Evolutionary conservation across 2,113 vertebrate species (phyloP).

Genomic region (Lampris incognitus): DNA sequence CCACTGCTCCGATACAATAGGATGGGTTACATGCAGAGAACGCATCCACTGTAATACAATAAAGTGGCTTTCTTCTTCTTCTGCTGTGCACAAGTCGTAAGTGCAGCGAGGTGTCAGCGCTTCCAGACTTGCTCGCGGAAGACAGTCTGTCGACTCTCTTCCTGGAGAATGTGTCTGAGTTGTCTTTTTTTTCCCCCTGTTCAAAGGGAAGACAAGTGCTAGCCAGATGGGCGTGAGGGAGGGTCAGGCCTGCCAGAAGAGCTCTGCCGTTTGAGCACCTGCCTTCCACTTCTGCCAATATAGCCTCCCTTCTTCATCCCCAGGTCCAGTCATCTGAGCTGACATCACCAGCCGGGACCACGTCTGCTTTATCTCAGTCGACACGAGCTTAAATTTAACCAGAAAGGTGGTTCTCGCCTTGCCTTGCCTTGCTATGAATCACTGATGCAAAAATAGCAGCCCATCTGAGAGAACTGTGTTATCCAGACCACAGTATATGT

Average conservation of each 20-base stretch:
- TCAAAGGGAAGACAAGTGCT: conserved; percentile 25
- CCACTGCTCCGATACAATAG: too few species aligned
- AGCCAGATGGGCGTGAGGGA: conserved; percentile 46
- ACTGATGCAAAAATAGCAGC: not conserved
- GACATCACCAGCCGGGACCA: conserved; percentile 5
- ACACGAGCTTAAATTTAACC: too few species aligned
- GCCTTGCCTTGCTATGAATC: too few species aligned
- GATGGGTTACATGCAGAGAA: too few species aligned
- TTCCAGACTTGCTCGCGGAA: conserved; percentile 26
- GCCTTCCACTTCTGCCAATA: conserved; percentile 7
- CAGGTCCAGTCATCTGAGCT: conserved; percentile 10
- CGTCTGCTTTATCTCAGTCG: not conserved
- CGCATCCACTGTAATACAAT: too few species aligned
- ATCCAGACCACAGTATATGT: not conserved
- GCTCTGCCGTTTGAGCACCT: conserved; percentile 32
- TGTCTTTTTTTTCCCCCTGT: conserved; percentile 15
- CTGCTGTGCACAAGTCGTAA: conserved; percentile 10
- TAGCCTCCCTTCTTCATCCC: not conserved
- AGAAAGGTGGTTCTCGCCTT: too few species aligned
- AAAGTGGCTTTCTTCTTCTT: too few species aligned
- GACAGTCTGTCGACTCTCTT: conserved; percentile 8
- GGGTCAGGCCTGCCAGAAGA: conserved; percentile 27
- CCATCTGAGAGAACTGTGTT: conserved; percentile 3
- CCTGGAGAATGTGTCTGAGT: conserved; percentile 12
- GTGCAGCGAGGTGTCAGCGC: conserved; percentile 29